A percentile compares a stretch with the other conserved stretches of the same genome.
Evolutionary conservation across 2,888 invertebrate genomes (phyloP).

Genomic region (Clistopyga incitator): DNA sequence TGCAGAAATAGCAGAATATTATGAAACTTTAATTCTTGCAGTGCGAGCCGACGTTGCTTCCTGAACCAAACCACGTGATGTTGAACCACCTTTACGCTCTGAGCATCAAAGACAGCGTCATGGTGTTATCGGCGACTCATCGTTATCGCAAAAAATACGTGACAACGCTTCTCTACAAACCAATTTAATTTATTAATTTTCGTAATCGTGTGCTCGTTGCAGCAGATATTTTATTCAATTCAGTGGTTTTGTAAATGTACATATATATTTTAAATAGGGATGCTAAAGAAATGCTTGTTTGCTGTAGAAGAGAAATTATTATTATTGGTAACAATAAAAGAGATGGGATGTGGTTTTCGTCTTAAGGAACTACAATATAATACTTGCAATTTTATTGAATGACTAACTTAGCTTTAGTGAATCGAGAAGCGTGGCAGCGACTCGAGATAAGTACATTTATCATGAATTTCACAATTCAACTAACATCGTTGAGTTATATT

Average conservation of each 20-base stretch:
- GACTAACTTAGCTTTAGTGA: background rate
- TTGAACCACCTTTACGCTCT: conserved; percentile 99
- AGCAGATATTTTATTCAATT: conserved; percentile 31
- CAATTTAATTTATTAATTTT: conserved; percentile 88
- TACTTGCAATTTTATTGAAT: conserved; percentile 43
- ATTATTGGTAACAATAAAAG: conserved; percentile 48
- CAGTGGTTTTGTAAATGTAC: conserved; percentile 61
- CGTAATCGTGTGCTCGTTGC: conserved; percentile 19
- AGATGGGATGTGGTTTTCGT: conserved; percentile 45
- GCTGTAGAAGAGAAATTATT: conserved; percentile 56
- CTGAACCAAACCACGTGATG: conserved; percentile 99
- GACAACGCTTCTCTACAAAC: conserved; percentile 98
- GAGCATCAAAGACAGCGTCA: conserved; percentile 99
- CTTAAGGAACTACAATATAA: conserved; percentile 48
- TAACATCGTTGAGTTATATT: no score
- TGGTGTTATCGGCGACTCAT: conserved; percentile 99
- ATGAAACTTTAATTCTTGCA: conserved; percentile 84
- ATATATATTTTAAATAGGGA: conserved; percentile 47
- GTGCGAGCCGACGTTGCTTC: conserved; percentile 99
- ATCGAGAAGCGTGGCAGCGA: background rate
- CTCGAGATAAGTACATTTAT: no score
- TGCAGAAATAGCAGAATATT: background rate
- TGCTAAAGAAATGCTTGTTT: conserved; percentile 26
- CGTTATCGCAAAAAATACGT: conserved; percentile 99
- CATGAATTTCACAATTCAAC: no score